A percentile compares a stretch with the other conserved stretches of the same genome.
Evolutionary conservation across 2,113 vertebrate species (phyloP).

Genomic region (Nibea coibor): DNA sequence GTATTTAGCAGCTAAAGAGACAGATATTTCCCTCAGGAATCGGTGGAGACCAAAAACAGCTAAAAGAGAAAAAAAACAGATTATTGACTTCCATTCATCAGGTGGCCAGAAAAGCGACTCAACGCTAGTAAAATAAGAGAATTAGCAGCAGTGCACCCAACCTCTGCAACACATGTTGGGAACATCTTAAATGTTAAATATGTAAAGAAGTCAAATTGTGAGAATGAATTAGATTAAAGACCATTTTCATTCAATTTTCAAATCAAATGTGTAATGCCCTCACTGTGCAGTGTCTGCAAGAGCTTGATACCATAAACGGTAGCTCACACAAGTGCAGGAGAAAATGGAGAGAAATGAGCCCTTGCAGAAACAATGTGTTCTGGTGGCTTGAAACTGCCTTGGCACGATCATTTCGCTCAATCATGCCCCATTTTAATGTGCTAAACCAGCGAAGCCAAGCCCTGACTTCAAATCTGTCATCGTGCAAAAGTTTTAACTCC

Average conservation of each 20-base stretch:
- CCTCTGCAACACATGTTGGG: background rate
- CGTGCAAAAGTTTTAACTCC: slow-evolving; percentile 49
- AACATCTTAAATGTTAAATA: background rate
- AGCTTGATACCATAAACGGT: background rate
- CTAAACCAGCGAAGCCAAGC: slow-evolving; percentile 57
- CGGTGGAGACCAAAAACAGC: too few species aligned
- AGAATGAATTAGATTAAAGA: background rate
- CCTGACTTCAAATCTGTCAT: slow-evolving; percentile 62
- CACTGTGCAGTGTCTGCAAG: background rate
- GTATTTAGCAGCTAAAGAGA: too few species aligned
- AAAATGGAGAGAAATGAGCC: slow-evolving; percentile 29
- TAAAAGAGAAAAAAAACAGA: too few species aligned
- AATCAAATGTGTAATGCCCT: too few species aligned
- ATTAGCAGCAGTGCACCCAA: background rate
- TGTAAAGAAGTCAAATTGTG: background rate
- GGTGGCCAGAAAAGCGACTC: background rate
- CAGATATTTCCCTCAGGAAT: too few species aligned
- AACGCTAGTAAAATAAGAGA: background rate
- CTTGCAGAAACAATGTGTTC: slow-evolving; percentile 47
- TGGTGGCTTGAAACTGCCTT: slow-evolving; percentile 45
- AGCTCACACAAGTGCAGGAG: background rate
- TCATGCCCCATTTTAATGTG: slow-evolving; percentile 56
- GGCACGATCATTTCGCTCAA: slow-evolving; percentile 23
- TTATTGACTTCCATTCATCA: too few species aligned
- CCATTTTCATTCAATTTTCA: background rate